Percentiles rank a stretch among this genome's conserved stretches.
These are phyloP conservation scores for Habropoda laboriosa DNA, from an alignment of 1,140 invertebrate species.

Conservation along the genomic window DNA sequence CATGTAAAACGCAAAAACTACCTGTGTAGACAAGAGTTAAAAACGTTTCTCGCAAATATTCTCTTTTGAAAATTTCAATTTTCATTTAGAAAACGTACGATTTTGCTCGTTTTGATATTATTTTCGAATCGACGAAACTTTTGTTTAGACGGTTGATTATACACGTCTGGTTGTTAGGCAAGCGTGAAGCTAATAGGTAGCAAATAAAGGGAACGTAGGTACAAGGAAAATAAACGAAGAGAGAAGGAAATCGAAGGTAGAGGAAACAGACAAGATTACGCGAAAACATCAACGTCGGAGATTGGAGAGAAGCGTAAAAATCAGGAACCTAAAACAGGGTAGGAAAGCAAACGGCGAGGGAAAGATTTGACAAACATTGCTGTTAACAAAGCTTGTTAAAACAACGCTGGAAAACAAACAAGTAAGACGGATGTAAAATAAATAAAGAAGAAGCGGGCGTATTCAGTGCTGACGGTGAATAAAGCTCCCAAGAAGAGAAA, in stretches of 20 bases:
- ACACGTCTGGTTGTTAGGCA: too few relatives aligned
- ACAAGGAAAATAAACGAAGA: not conserved
- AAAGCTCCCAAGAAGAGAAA: not conserved
- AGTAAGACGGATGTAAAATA: conserved; percentile 14
- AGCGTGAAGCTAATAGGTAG: not conserved
- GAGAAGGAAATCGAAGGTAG: conserved; percentile 13
- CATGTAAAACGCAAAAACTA: not conserved
- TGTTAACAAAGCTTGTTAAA: conserved; percentile 17
- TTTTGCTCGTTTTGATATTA: too few relatives aligned
- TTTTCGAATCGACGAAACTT: too few relatives aligned
- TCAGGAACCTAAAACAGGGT: not conserved
- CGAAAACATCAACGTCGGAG: not conserved
- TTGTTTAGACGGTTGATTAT: too few relatives aligned
- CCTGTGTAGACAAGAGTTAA: not conserved
- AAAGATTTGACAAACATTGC: conserved; percentile 20
- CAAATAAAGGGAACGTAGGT: too few relatives aligned
- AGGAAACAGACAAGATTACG: not conserved
- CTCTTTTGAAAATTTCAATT: too few relatives aligned
- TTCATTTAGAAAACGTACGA: too few relatives aligned
- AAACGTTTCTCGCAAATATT: not conserved
- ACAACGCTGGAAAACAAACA: not conserved
- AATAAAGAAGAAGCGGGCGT: not conserved
- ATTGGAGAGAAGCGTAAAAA: conserved; percentile 22
- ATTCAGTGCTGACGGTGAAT: not conserved
- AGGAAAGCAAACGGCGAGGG: conserved; percentile 15